Evolutionary conservation across 2,888 invertebrate genomes (phyloP), one percentile per base, ranked within the genome.

Genomic region (Zygaena filipendulae): DNA sequence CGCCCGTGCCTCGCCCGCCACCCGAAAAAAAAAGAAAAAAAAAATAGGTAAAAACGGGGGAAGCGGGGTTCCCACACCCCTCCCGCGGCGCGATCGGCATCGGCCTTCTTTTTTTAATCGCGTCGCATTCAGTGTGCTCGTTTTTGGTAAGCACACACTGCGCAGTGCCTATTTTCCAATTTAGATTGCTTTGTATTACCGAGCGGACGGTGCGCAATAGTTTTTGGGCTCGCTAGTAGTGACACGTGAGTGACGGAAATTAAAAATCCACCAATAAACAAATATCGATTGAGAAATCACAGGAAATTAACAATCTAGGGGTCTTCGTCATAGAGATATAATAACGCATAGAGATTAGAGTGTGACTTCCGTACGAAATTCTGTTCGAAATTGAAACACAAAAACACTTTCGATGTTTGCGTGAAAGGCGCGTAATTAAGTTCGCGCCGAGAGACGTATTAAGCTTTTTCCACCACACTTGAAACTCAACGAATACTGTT

Each of bases 131-230:
- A 57, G 59, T 55, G 57, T 74, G 62, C 56, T 79, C 77, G 72
- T 77, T 79, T 77, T 79, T 71, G 74, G 77, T 75, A 77, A 77
- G 77, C 77, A 77, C 72, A 77, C 74, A 79, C 68, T 63, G 75
- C 71, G 70, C 75, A 71, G 69, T 75, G 77, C 77, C 77, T 77
- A 77, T 79, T 75, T 77, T 79, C 77, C 77, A 77, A 77, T 77
- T 79, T 77, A 77, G 77, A 79, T 79, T 75, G 77, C 79, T 77
- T 77, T 77, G 77, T 77, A 77, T 79, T 79, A 77, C 71, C 67
- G 74, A 64, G 53, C 72, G 75, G 74, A 70, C 71, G 72, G 75
- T 71, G 77, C 59, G 75, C 77, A 67, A 77, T 77, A 77, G 77
- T 75, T 79, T 75, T 74, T 74, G 69, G 71, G 59, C 64, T n/a